Base-by-base conservation (phyloP, 2,797 vertebrate species). In the Sitta carolinensis region DNA sequence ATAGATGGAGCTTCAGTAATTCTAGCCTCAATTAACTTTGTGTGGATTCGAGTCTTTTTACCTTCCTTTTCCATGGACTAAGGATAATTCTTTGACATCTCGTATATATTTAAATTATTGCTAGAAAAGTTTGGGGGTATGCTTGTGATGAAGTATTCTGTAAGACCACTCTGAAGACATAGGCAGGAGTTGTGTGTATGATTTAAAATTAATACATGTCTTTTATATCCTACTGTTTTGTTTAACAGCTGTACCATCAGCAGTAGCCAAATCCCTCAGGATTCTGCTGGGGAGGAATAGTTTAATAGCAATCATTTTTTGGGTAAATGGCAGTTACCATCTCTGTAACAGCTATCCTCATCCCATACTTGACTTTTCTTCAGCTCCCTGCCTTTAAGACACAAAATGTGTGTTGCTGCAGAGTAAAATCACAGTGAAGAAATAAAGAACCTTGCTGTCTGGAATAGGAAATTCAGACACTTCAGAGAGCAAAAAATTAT, bases 11-110 rank as follows among this genome's bases (percentile, higher is more conserved):
- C 95, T 95, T 95, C 94, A 96, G 96, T 95, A 95, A 97, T 95
- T 97, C 95, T 94, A 96, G 94, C 93, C 90, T 97, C 97, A 97
- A 97, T 98, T 98, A 98, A 97, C 88, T 97, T 78, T 62, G 80
- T 83, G 90, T 93, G 91, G 87, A 96, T 98, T 96, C 94, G 94
- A 94, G 94, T 48, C 27, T 86, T 85, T 93, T 94, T 84, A 59
- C 40, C 72, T 90, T 91, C 51, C 45, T 87, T 94, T 94, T 90
- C 84, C 51, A 84, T 84, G 82, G 95, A 93, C 87, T 93, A 68
- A 81, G 95, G 63, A 95, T 43, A 86, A 85, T 94, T 97, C 89
- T 96, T 97, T 97, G 96, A 97, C 93, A 97, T 93, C 87, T 95
- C 96, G 54, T 97, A 96, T 97, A 97, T 97, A 95, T 97, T 97